phyloP scores from a whole-genome alignment of 2,888 invertebrate genomes.

The Theristus sp. region DNA sequence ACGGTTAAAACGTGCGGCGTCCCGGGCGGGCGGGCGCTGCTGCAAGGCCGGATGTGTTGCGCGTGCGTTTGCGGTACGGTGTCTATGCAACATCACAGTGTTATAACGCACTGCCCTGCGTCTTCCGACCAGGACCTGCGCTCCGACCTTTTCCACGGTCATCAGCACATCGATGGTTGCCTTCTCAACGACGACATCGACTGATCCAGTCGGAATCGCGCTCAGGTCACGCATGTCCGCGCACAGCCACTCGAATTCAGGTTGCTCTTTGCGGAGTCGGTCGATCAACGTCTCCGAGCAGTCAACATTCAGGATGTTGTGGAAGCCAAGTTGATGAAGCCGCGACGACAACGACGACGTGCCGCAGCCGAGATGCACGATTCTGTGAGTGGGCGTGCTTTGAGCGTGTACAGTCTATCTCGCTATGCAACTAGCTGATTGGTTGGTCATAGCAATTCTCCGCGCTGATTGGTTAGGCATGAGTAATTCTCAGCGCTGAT shows the following conservation, averaged over 20 bases:
- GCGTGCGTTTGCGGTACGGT: too few relatives aligned
- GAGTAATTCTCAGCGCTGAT: too few relatives aligned
- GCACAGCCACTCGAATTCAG: conserved; percentile 32
- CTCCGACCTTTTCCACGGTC: conserved; percentile 17
- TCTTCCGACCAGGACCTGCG: too few relatives aligned
- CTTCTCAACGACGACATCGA: conserved; percentile 36
- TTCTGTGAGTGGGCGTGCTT: conserved; percentile 9
- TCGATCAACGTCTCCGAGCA: conserved; percentile 32
- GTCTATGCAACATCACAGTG: too few relatives aligned
- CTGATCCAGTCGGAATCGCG: conserved; percentile 20
- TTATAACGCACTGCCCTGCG: too few relatives aligned
- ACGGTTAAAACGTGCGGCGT: too few relatives aligned
- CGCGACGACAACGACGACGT: conserved; percentile 32
- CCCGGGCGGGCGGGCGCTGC: too few relatives aligned
- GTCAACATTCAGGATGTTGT: conserved; percentile 33
- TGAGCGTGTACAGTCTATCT: too few relatives aligned
- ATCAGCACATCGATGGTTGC: conserved; percentile 35
- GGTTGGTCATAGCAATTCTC: too few relatives aligned
- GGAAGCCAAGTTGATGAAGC: conserved; percentile 32
- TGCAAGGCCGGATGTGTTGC: too few relatives aligned
- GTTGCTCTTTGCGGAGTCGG: conserved; percentile 12
- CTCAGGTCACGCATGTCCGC: conserved; percentile 31
- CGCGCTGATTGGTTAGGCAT: too few relatives aligned
- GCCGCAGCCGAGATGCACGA: conserved; percentile 32
- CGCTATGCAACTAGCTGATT: too few relatives aligned